A percentile compares a stretch with the other conserved stretches of the same genome.
These are phyloP conservation scores for Ambastaia sidthimunki DNA, from an alignment of 2,797 vertebrate genomes.

Conservation along the genomic window DNA sequence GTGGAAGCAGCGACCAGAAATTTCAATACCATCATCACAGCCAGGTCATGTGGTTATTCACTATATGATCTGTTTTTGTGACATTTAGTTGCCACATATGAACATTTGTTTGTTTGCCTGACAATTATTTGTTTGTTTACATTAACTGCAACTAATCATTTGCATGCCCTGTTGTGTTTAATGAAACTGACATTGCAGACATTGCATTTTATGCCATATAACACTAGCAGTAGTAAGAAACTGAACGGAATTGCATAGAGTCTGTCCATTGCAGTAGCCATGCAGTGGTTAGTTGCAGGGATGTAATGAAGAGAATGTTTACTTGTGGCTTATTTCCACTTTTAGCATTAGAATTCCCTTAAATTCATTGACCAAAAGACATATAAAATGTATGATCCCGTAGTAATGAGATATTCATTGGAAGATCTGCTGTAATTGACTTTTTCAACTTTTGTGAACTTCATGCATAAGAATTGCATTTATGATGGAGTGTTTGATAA, in stretches of 20 bases:
- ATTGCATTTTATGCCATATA: constrained; percentile 48
- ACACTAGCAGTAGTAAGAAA: constrained; percentile 51
- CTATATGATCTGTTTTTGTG: neutral
- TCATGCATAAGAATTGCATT: constrained; percentile 3
- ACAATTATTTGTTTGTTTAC: constrained; percentile 42
- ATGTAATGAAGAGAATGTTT: constrained; percentile 27
- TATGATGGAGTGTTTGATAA: neutral
- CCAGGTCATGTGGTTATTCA: neutral
- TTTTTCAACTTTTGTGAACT: neutral
- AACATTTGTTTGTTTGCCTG: neutral
- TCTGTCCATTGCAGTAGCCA: neutral
- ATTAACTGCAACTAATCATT: constrained; percentile 16
- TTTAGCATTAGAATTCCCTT: constrained; percentile 39
- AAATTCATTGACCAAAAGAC: constrained; percentile 7
- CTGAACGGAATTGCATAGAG: constrained; percentile 17
- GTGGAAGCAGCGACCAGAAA: constrained; percentile 18
- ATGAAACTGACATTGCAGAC: constrained; percentile 36
- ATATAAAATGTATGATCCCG: constrained; percentile 1
- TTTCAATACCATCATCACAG: neutral
- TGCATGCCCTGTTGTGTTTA: constrained; percentile 27
- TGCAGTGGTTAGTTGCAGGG: constrained; percentile 6
- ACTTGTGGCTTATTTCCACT: constrained; percentile 38
- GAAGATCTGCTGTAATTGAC: constrained; percentile 5
- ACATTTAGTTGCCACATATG: neutral
- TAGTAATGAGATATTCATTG: constrained; percentile 3